phyloP scores from a whole-genome alignment of 2,797 vertebrate species.

The Lophius americanus region DNA sequence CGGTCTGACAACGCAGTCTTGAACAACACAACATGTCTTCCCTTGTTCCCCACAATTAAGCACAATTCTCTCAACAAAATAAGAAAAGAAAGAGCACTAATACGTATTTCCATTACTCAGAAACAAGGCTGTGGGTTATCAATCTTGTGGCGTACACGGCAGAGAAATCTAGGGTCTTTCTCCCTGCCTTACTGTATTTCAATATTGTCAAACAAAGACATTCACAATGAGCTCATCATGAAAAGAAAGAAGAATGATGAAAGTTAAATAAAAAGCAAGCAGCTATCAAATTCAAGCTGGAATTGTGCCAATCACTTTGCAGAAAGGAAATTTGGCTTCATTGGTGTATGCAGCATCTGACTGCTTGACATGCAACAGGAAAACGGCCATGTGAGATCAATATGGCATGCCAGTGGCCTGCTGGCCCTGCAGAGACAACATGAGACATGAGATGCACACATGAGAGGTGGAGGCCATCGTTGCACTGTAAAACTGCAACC shows the following conservation, averaged over 20 bases:
- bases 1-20: slow-evolving; percentile 64
- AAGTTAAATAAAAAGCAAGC: slow-evolving; percentile 11
- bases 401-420: slow-evolving; percentile 45
- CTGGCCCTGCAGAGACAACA: slow-evolving; percentile 36
- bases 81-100: slow-evolving; percentile 18
- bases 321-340: slow-evolving; percentile 16
- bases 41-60: slow-evolving; percentile 65
- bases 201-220: neutral
- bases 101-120: slow-evolving; percentile 11
- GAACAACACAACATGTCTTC: slow-evolving; percentile 73
- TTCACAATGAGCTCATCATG: no score
- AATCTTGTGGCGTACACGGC: slow-evolving; percentile 27
- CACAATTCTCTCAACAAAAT: slow-evolving; percentile 42
- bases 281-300: slow-evolving; percentile 31
- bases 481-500: slow-evolving; percentile 15
- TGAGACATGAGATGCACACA: slow-evolving; percentile 7
- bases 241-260: slow-evolving; percentile 9
- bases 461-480: slow-evolving; percentile 3
- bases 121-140: slow-evolving; percentile 44
- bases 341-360: slow-evolving; percentile 15
- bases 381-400: slow-evolving; percentile 51
- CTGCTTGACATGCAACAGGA: neutral
- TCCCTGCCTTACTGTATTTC: slow-evolving; percentile 8
- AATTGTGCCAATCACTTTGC: slow-evolving; percentile 24
- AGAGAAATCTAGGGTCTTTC: slow-evolving; percentile 33